Base-by-base conservation (phyloP, 2,113 vertebrate species). In the Cavia porcellus region DNA sequence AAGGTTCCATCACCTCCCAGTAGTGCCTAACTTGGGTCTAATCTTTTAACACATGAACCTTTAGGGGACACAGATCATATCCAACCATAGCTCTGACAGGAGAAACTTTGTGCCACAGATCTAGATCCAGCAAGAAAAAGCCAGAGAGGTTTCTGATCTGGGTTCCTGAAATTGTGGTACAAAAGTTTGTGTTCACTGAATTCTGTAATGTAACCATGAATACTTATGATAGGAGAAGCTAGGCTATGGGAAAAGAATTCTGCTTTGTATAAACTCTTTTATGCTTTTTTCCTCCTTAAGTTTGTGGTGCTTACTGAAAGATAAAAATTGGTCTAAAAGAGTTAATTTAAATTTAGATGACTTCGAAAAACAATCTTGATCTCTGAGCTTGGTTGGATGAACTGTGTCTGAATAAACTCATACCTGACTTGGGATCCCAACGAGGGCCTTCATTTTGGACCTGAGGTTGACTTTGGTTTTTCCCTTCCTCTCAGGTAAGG, bases 321-420 rank as follows among this genome's bases (percentile, higher is more conserved):
- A 24, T 52, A 75, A 66, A 81, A 86, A 92, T 15, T 42, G 20
- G 68, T 89, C 17, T n/a, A 59, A 89, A 96, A 35, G 2, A 47
- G 50, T 86, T 79, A 89, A 47, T 59, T 85, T 86, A 86, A 82
- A 61, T 42, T 62, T 66, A 89, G 80, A 93, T 70, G 35, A 84
- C 25, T 55, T 84, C 70, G 32, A 77, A 62, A 87, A 55, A 10
- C n/a, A 91, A 30, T n/a, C 50, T 88, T 88, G 52, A 55, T 45
- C 42, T 84, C 55, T 25, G 30, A 59, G 32, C 38, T 89, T 66
- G 7, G 61, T 13, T 92, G 92, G 28, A 45, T 32, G 47, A 87
- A 28, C 50, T 5, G n/a, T 22, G 2, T 90, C 57, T 95, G 32
- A 28, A 59, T 47, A 79, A 87, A 88, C 14, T 30, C n/a, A 80